Base-by-base conservation (phyloP, 2,797 vertebrate genomes). In the Malacoctenus gilli region DNA sequence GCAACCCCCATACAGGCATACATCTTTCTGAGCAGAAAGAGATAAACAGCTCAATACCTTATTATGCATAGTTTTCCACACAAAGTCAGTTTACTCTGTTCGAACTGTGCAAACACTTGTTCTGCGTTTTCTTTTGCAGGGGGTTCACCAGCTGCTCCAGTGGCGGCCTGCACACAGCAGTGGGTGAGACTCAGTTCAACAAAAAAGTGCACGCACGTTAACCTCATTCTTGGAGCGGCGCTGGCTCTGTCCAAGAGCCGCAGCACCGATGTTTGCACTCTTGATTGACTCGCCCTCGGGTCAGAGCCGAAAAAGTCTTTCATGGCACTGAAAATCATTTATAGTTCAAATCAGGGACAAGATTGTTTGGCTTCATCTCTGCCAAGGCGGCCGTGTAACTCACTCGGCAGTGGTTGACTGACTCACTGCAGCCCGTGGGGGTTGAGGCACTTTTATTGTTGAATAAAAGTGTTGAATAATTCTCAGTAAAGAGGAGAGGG, bases 211-310 rank as follows among this genome's bases (percentile, higher is more conserved):
- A 7, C 12, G 68, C 16, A 77, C 63, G 64, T 71, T 57, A 74
- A 71, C 61, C 56, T 0, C 8, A 60, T 75, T 82, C 76, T 52
- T 21, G 57, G 67, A 84, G 79, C 23, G 51, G 15, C 57, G 56
- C 62, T 54, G 47, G 64, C 48, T 59, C 68, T 54, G 55, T 53
- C 59, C 76, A 78, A 64, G 44, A 59, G 59, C 75, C 68, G 58
- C 62, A 85, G 79, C 79, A 68, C 16, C 61, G 37, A 36, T 81
- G 60, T 88, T 87, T 87, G 68, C 77, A 68, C 73, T 83, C 50
- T 62, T 54, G 43, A 69, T 44, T 74, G 47, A 79, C 64, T 81
- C 65, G 78, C 74, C 64, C 76, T 60, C 53, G 67, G 57, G 70
- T 80, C 74, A 73, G 48, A 30, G 40, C 15, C 49, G n/a, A n/a